A percentile compares a stretch with the other conserved stretches of the same genome.
These are phyloP conservation scores for Temnothorax curvispinosus DNA, from an alignment of 1,140 invertebrate species.

Conservation along the genomic window DNA sequence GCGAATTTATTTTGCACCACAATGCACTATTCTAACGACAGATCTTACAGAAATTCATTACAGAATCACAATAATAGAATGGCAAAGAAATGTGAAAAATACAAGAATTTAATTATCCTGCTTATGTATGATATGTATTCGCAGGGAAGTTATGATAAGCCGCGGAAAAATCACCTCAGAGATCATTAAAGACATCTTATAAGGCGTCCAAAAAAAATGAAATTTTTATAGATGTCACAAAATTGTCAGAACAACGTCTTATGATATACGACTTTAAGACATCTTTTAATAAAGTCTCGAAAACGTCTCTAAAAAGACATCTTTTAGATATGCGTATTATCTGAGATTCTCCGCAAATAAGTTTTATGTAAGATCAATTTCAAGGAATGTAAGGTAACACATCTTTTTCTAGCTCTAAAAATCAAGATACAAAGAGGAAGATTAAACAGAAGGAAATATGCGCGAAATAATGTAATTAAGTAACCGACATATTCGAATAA, in stretches of 20 bases:
- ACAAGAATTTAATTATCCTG: conserved; percentile 17
- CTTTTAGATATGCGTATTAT: no score
- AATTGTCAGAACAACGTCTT: no score
- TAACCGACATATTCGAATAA: not conserved
- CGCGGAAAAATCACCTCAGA: not conserved
- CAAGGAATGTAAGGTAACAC: not conserved
- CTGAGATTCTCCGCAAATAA: not conserved
- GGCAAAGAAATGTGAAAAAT: not conserved
- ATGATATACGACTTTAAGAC: no score
- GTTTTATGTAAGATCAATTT: not conserved
- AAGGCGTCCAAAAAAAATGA: no score
- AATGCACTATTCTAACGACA: conserved; percentile 2
- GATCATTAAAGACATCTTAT: no score
- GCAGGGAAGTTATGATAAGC: not conserved
- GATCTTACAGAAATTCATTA: not conserved
- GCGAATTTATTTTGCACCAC: conserved; percentile 59
- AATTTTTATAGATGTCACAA: no score
- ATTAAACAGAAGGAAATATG: not conserved
- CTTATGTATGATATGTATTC: not conserved
- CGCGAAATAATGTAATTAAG: conserved; percentile 11
- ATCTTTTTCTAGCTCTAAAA: not conserved
- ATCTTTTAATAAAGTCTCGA: no score
- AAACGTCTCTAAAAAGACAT: no score
- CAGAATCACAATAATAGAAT: not conserved
- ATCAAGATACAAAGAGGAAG: conserved; percentile 12